Conservation (phyloP, 2,113 vertebrate species). For the Oenanthe melanoleuca region DNA sequence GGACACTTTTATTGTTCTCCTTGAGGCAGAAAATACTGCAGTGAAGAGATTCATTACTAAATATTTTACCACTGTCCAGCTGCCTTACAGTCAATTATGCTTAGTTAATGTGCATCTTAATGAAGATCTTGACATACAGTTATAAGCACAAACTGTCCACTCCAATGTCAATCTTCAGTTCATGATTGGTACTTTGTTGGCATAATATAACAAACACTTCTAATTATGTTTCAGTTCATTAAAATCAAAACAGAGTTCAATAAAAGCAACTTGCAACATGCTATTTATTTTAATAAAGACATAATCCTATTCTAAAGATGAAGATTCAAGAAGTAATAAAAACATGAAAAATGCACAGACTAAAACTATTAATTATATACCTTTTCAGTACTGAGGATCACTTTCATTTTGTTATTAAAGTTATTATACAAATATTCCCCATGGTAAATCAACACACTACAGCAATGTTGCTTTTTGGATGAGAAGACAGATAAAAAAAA, state of each 20-base stretch:
- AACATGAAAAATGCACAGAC: not conserved
- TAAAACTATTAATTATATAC: not conserved
- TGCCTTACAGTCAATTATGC: slow-evolving; percentile 62
- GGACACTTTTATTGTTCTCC: slow-evolving; percentile 23
- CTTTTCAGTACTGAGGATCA: not conserved
- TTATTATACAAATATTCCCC: not conserved
- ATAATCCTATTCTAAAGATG: not conserved
- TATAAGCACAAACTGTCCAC: slow-evolving; percentile 49
- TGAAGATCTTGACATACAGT: slow-evolving; percentile 51
- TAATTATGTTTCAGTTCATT: slow-evolving; percentile 1
- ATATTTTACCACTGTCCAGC: slow-evolving; percentile 48
- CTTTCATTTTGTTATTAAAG: not conserved
- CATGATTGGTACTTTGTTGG: slow-evolving; percentile 35
- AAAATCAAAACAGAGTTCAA: slow-evolving; percentile 26
- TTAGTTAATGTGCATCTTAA: slow-evolving; percentile 61
- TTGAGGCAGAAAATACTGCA: slow-evolving; percentile 20
- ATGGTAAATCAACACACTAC: not conserved
- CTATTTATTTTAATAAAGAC: not conserved
- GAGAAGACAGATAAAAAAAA: not conserved
- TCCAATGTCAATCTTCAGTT: slow-evolving; percentile 44
- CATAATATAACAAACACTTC: slow-evolving; percentile 20
- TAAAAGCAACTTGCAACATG: not conserved
- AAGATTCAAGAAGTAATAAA: not conserved
- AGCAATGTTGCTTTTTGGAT: not conserved
- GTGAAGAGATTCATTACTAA: slow-evolving; percentile 22